Percentiles rank a stretch among this genome's conserved stretches.
These are phyloP conservation scores for Coreius guichenoti DNA, from an alignment of 2,797 vertebrate genomes.

Conservation along the genomic window DNA sequence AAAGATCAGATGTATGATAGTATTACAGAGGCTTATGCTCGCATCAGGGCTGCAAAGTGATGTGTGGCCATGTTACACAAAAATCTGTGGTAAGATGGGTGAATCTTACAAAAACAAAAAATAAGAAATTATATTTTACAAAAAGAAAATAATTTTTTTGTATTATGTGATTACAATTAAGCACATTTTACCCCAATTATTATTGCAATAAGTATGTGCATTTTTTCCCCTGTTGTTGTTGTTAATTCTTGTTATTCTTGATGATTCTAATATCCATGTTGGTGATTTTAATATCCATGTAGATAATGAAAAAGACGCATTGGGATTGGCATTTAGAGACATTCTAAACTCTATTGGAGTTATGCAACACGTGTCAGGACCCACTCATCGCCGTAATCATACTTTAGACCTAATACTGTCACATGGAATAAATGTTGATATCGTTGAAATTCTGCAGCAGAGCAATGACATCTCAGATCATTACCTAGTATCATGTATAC, in stretches of 20 bases:
- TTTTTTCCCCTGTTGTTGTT: background rate
- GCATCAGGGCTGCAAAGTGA: background rate
- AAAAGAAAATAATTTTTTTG: background rate
- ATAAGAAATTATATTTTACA: background rate
- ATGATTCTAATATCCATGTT: no score
- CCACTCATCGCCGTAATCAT: no score
- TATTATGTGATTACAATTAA: background rate
- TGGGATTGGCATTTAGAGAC: no score
- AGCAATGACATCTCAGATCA: no score
- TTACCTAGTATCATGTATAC: no score
- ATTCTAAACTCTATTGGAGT: no score
- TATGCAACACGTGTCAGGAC: no score
- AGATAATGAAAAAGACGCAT: no score
- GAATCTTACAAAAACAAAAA: background rate
- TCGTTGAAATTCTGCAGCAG: no score
- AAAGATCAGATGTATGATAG: constrained; percentile 16
- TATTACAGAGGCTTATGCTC: constrained; percentile 14
- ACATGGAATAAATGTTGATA: no score
- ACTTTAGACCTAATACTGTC: no score
- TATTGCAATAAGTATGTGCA: background rate
- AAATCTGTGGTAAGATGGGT: background rate
- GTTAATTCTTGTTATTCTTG: background rate
- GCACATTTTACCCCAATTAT: background rate
- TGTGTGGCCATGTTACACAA: background rate
- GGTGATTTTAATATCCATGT: no score